These are phyloP conservation scores for Cerastoderma edule DNA, from an alignment of 2,888 invertebrate species.

Conservation along the genomic window DNA sequence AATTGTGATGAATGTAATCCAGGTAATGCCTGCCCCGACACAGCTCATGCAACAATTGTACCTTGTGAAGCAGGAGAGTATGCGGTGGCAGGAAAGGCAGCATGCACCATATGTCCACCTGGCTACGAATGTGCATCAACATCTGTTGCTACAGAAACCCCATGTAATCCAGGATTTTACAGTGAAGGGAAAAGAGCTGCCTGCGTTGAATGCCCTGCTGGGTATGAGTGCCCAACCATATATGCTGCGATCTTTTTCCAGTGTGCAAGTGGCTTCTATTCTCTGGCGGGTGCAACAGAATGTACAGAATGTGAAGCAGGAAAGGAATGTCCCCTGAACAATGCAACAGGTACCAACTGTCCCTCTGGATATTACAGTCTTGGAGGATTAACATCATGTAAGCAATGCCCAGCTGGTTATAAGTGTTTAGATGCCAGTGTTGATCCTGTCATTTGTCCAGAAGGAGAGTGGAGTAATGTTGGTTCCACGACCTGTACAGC, in stretches of 20 bases:
- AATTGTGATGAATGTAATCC: conserved; percentile 77
- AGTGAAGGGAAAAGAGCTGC: conserved; percentile 74
- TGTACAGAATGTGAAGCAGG: conserved; percentile 80
- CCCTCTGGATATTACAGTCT: conserved; percentile 77
- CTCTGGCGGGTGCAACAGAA: conserved; percentile 65
- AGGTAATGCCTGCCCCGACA: conserved; percentile 76
- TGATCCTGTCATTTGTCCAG: conserved; percentile 73
- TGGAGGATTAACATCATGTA: conserved; percentile 74
- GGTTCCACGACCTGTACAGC: conserved; percentile 58
- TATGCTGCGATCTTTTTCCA: conserved; percentile 65
- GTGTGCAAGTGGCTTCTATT: conserved; percentile 77
- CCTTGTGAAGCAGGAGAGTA: conserved; percentile 74
- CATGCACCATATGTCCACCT: conserved; percentile 76
- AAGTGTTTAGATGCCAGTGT: conserved; percentile 63
- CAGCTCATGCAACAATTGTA: conserved; percentile 54
- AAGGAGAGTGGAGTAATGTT: conserved; percentile 71
- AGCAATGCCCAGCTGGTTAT: conserved; percentile 77
- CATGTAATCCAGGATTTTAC: conserved; percentile 73
- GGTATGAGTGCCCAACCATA: conserved; percentile 79
- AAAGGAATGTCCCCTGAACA: conserved; percentile 73
- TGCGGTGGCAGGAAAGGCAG: conserved; percentile 67
- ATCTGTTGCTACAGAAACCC: conserved; percentile 63
- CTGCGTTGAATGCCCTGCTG: conserved; percentile 78
- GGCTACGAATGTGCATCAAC: conserved; percentile 73
- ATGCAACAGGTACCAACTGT: conserved; percentile 72